phyloP scores from a whole-genome alignment of 92 coral and sea anemone genomes.

The Heliopora coerulea region DNA sequence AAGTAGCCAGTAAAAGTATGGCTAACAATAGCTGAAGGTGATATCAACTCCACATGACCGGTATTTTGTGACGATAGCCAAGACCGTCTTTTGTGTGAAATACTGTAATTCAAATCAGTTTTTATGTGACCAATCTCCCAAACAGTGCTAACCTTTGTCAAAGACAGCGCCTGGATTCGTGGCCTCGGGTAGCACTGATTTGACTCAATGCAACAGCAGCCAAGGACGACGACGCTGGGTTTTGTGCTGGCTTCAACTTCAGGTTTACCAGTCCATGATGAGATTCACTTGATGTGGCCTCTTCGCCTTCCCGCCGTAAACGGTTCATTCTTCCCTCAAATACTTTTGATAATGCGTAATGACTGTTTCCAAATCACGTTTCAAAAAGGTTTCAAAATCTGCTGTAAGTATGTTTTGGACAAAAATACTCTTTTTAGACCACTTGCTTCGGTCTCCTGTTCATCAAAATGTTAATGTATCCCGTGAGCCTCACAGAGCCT shows the following conservation, averaged over 20 bases:
- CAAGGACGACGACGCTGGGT: conserved; percentile 14
- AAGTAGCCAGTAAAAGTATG: no score
- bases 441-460: no score
- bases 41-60: no score
- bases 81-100: no score
- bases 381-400: neutral
- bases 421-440: neutral
- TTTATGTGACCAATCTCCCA: neutral
- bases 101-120: neutral
- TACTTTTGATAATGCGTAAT: neutral
- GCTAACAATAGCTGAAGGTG: no score
- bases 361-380: neutral
- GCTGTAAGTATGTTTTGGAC: neutral
- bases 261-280: neutral
- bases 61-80: no score
- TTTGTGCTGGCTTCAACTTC: conserved; percentile 30
- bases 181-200: conserved; percentile 28
- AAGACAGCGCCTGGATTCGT: conserved; percentile 48
- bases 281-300: neutral
- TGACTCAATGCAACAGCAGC: conserved; percentile 21
- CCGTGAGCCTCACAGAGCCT: neutral
- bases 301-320: conserved; percentile 32
- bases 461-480: neutral
- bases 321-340: conserved; percentile 16
- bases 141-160: conserved; percentile 39